Evolutionary conservation across 64 coral and sea anemone genomes (phyloP), one percentile per base, ranked within the genome.

Genomic region (Dendronephthya gigantea): DNA sequence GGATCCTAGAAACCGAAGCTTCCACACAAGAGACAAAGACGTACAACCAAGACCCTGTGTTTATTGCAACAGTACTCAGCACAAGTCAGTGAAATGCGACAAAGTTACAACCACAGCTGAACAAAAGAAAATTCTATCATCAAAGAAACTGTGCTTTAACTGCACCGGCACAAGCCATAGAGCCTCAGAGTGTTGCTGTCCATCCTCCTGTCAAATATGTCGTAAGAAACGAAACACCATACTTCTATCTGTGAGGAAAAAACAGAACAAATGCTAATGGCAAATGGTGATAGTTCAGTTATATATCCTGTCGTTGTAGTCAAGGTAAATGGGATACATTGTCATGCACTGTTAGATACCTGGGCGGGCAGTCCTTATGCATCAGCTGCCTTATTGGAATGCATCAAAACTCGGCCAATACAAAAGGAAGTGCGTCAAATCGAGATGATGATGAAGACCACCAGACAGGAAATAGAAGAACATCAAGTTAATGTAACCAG

Each of bases 11-110:
- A 70, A 12, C 4, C 65, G 40, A 81, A 81, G 36, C 65, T 89
- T 84, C 38, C 62, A 89, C 68, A 41, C 74, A 16, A 59, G 40
- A 17, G 48, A 89, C 27, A 9, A 62, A 72, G 58, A 72, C 8
- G 33, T 35, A 29, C 83, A 83, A 84, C 82, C 82, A 65, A 84
- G 51, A 40, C 35, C 82, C 14, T 84, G 88, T 51, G 69, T 76
- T 31, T 90, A 85, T 52, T 90, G 89, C 41, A 40, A 90, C 25
- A 62, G 72, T 49, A 43, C 15, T 34, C 35, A 86, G 12, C 89
- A 90, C 68, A 48, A 82, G 83, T 52, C 89, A 7, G 48, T 85
- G 36, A 86, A 25, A 48, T 81, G 40, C 32, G 69, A 88, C 36
- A 88, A 83, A 13, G 72, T 82, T n/a, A 82, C 35, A 12, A 56